Base-by-base conservation (phyloP, 2,113 vertebrate genomes). In the Poecilia latipinna region DNA sequence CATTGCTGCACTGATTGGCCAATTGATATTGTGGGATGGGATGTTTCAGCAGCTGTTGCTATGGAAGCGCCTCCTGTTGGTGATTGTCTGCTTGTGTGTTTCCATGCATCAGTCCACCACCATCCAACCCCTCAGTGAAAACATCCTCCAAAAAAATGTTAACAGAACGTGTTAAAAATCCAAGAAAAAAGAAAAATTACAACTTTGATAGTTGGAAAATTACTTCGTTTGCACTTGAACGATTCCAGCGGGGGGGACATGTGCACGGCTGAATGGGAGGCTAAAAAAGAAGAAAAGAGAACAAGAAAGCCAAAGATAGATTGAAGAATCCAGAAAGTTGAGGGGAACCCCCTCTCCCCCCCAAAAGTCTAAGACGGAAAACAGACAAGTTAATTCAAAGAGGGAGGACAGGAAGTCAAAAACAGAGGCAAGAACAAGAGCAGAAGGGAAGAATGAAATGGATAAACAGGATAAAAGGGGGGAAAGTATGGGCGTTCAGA, bases 31-130 rank as follows among this genome's bases (percentile, higher is more conserved):
- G 78, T 77, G 74, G 86, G 83, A 78, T 67, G 82, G 64, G 35
- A 75, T 79, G 80, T 77, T 77, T 70, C 37, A 62, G 78, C 82
- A 80, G 83, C 86, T 90, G 91, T 92, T 90, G 79, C 86, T 83
- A 91, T 90, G 82, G 83, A 62, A 75, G 87, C 61, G 51, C 68
- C 77, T 77, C 66, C 28, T 81, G 78, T 87, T 87, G 87, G 82
- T 57, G 70, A 82, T 70, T 37, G 68, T 35, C 71, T 67, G 39
- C 63, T 77, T 84, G 76, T 74, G 75, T 67, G 10, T 65, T 78
- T 85, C 26, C 63, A 39, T 39, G 0, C 12, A 78, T 82, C 78
- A 70, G 11, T 64, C 66, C 81, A 54, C 66, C 81, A 54, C 66
- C 65, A 48, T 60, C 51, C 31, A 74, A 90, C 65, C 61, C 68